Conservation (phyloP, 2,888 invertebrate genomes). For the Drosophila kokeensis region DNA sequence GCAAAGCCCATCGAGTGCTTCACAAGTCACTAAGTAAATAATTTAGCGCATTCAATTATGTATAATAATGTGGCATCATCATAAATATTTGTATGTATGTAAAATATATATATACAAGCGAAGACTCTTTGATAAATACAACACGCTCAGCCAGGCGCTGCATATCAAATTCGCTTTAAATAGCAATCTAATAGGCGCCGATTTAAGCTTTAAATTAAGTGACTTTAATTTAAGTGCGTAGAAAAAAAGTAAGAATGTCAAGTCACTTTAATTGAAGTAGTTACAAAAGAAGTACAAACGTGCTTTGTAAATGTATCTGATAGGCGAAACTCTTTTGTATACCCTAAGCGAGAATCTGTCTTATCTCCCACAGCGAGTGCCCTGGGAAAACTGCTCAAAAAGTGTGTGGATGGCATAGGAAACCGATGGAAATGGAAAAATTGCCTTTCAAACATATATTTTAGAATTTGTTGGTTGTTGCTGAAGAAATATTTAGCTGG, state of each 20-base stretch:
- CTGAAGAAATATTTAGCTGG: background rate
- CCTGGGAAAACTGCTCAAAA: background rate
- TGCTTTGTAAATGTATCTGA: background rate
- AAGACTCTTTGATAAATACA: conserved; percentile 30
- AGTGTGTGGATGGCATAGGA: background rate
- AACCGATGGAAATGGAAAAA: background rate
- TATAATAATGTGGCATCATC: conserved; percentile 57
- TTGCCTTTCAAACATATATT: background rate
- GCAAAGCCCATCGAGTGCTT: conserved; percentile 23
- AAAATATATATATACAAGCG: conserved; percentile 23
- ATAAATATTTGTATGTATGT: conserved; percentile 11
- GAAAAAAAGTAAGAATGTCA: too few species aligned
- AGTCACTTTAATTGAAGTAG: background rate
- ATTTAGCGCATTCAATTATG: conserved; percentile 73
- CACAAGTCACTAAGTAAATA: conserved; percentile 66
- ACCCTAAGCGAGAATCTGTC: background rate
- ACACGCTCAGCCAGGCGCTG: conserved; percentile 8
- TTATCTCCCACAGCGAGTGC: background rate
- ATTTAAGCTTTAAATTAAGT: background rate
- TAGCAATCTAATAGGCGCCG: background rate
- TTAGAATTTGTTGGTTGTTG: background rate
- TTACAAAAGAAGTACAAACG: background rate
- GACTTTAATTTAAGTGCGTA: background rate
- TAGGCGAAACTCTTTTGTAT: background rate
- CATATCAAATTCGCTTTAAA: conserved; percentile 27